phyloP scores from a whole-genome alignment of 2,888 invertebrate genomes.

The Microctonus aethiopoides region DNA sequence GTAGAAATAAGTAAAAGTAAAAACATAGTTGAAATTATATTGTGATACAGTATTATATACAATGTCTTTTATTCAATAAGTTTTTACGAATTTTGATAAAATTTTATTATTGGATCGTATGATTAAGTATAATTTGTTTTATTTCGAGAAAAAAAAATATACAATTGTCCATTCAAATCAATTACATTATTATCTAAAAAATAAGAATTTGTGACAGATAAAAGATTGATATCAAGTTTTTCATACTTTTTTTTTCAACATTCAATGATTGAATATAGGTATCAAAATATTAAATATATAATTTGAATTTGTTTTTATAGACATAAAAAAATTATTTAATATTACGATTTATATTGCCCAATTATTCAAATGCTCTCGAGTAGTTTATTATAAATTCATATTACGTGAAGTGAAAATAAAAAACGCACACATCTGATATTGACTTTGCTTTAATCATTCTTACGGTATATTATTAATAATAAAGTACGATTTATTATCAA shows the following conservation, averaged over 20 bases:
- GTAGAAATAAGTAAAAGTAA: no score
- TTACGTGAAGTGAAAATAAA: background rate
- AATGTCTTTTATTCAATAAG: background rate
- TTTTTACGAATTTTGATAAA: background rate
- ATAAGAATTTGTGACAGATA: background rate
- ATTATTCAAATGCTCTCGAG: background rate
- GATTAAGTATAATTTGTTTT: background rate
- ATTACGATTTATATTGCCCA: background rate
- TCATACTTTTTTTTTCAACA: background rate
- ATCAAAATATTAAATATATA: background rate
- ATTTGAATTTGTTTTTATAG: background rate
- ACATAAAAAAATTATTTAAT: background rate
- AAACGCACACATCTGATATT: background rate
- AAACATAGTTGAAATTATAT: background rate
- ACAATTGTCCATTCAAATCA: background rate
- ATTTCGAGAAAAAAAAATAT: background rate
- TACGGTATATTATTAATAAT: no score
- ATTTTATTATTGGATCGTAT: background rate
- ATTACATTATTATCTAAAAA: background rate
- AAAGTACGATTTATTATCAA: background rate
- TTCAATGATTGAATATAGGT: background rate
- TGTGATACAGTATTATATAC: background rate
- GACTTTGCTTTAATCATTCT: background rate
- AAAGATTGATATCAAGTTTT: background rate
- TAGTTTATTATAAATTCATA: background rate